Percentiles rank a stretch among this genome's conserved stretches.
phyloP scores from a whole-genome alignment of 1,140 invertebrate genomes.

The Carcinoscorpius rotundicauda region DNA sequence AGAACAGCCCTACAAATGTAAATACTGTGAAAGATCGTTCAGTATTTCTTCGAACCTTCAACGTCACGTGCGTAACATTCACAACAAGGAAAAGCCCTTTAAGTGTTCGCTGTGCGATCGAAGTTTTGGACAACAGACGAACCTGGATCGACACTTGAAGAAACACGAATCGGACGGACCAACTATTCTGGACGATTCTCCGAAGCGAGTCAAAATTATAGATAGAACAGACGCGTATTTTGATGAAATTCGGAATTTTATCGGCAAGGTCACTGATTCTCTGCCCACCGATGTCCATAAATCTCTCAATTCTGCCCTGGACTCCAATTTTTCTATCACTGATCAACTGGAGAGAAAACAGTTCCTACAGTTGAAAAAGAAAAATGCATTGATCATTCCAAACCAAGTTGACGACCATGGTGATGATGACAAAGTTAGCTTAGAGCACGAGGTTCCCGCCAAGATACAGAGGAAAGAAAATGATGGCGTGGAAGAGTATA shows the following conservation, averaged over 20 bases:
- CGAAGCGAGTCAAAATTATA: slow-evolving; percentile 44
- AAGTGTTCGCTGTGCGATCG: slow-evolving; percentile 61
- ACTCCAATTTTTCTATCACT: no score
- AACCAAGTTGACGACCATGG: no score
- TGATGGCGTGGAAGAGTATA: no score
- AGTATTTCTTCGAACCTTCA: slow-evolving; percentile 97
- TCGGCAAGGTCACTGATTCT: slow-evolving; percentile 51
- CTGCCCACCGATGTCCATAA: no score
- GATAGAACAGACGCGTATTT: slow-evolving; percentile 58
- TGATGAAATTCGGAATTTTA: slow-evolving; percentile 74
- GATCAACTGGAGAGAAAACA: no score
- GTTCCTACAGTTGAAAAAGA: no score
- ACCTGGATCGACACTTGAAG: slow-evolving; percentile 86
- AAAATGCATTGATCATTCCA: no score
- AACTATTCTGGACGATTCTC: slow-evolving; percentile 55
- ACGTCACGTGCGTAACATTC: slow-evolving; percentile 96
- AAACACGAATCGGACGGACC: slow-evolving; percentile 85
- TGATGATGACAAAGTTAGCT: no score
- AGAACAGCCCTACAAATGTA: slow-evolving; percentile 26
- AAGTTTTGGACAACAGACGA: slow-evolving; percentile 96
- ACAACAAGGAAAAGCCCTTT: slow-evolving; percentile 56
- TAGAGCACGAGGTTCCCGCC: no score
- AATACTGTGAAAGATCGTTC: slow-evolving; percentile 79
- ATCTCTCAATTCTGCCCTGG: no score
- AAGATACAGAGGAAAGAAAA: no score